Evolutionary conservation across 2,888 invertebrate genomes (phyloP).

Genomic region (Hydriomena furcata): DNA sequence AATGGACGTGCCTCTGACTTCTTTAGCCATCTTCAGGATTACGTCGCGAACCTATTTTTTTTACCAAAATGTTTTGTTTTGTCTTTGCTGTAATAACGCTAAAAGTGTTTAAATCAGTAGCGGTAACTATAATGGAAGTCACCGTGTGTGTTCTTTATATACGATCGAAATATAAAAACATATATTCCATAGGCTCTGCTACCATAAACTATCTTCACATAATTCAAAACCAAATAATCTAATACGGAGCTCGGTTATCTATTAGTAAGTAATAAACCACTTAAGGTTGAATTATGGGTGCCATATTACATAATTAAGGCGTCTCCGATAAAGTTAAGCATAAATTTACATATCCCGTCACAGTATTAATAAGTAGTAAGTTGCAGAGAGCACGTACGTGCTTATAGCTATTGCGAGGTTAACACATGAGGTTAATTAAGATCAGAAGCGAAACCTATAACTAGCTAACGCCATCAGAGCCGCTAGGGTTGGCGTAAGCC

Average conservation of each 20-base stretch:
- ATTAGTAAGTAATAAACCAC: conserved; percentile 44
- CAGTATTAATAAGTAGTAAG: conserved; percentile 67
- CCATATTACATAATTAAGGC: conserved; percentile 60
- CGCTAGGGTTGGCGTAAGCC: conserved; percentile 9
- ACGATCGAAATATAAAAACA: not conserved
- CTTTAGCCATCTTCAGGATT: too few relatives aligned
- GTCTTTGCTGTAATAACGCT: too few relatives aligned
- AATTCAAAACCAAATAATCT: conserved; percentile 28
- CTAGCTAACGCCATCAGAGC: conserved; percentile 50
- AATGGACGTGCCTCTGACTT: too few relatives aligned
- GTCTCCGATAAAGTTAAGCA: conserved; percentile 66
- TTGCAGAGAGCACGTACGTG: conserved; percentile 52
- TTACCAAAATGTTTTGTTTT: too few relatives aligned
- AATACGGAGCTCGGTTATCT: conserved; percentile 34
- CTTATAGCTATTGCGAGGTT: conserved; percentile 70
- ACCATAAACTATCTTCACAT: conserved; percentile 14
- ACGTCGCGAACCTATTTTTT: too few relatives aligned
- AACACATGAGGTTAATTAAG: conserved; percentile 81
- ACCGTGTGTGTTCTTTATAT: not conserved
- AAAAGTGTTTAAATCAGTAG: too few relatives aligned
- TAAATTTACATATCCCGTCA: conserved; percentile 68
- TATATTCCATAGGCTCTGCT: not conserved
- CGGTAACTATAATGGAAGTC: too few relatives aligned
- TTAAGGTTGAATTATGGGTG: conserved; percentile 48
- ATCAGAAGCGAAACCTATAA: conserved; percentile 73